phyloP scores from a whole-genome alignment of 1,140 invertebrate species.

The Brachystomella parvula region DNA sequence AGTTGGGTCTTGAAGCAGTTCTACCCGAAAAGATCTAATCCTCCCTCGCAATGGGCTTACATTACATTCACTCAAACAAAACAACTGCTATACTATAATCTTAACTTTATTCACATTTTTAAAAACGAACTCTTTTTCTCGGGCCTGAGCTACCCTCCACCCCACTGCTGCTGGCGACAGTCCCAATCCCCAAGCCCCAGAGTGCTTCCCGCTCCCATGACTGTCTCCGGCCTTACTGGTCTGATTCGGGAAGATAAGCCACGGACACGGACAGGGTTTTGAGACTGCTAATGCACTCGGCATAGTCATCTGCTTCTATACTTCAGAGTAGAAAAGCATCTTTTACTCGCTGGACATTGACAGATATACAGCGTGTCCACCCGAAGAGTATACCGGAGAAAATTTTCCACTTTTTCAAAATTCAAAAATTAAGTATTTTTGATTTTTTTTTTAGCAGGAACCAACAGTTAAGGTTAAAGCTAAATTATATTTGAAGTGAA shows the following conservation, averaged over 20 bases:
- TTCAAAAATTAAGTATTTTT: not conserved
- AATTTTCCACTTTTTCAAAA: no score
- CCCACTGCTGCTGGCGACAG: no score
- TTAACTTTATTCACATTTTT: constrained; percentile 9
- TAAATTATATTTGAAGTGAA: no score
- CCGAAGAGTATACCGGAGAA: not conserved
- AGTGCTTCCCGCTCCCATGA: no score
- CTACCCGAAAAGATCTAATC: not conserved
- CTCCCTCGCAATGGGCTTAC: not conserved
- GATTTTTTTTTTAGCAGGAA: no score
- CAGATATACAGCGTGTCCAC: not conserved
- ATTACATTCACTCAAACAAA: constrained; percentile 13
- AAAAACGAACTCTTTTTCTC: no score
- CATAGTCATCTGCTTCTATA: constrained; percentile 28
- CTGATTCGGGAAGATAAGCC: constrained; percentile 6
- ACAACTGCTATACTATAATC: constrained; percentile 4
- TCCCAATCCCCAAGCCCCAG: no score
- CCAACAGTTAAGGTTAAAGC: constrained; percentile 14
- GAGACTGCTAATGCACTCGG: constrained; percentile 20
- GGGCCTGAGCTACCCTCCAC: no score
- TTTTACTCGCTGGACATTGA: not conserved
- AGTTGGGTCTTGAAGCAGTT: no score
- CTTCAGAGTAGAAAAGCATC: not conserved
- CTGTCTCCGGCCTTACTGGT: no score
- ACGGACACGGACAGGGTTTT: constrained; percentile 17